A percentile compares a stretch with the other conserved stretches of the same genome.
Conservation (phyloP, 2,888 invertebrate genomes). For the Drosophila gaucha region DNA sequence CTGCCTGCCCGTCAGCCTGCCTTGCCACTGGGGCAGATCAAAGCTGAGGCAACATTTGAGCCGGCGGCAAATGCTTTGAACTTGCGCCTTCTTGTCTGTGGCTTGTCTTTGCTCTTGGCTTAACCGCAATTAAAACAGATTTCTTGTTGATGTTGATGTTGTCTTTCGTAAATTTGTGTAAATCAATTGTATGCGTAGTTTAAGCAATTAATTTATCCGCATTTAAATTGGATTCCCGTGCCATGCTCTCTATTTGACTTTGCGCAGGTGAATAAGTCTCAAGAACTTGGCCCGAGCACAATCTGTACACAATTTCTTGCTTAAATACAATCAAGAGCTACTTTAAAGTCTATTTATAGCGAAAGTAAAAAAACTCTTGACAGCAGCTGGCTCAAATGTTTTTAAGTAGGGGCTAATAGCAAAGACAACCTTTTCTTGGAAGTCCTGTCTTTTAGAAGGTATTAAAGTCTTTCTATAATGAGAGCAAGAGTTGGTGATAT, state of each 20-base stretch:
- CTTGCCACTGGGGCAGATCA: constrained; percentile 57
- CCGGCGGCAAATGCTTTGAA: constrained; percentile 71
- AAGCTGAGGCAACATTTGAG: constrained; percentile 52
- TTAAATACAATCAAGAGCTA: not conserved
- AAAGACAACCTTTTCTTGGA: too few species aligned
- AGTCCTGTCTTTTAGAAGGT: too few species aligned
- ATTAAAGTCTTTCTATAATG: too few species aligned
- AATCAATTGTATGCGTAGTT: constrained; percentile 73
- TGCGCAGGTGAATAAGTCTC: not conserved
- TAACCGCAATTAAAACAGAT: constrained; percentile 75
- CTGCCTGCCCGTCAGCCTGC: not conserved
- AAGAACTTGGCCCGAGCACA: not conserved
- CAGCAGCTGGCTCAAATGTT: too few species aligned
- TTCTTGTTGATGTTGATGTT: constrained; percentile 68
- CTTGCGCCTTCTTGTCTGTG: constrained; percentile 51
- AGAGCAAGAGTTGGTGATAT: too few species aligned
- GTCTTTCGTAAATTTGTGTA: constrained; percentile 76
- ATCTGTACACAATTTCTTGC: too few species aligned
- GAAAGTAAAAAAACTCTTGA: not conserved
- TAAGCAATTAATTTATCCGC: constrained; percentile 69
- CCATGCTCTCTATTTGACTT: constrained; percentile 6
- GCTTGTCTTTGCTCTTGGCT: constrained; percentile 58
- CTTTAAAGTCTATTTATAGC: too few species aligned
- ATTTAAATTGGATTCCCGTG: constrained; percentile 63
- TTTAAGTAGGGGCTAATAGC: too few species aligned